These are phyloP conservation scores for Tetramorium simillimum DNA, from an alignment of 1,140 invertebrate species.

Conservation along the genomic window DNA sequence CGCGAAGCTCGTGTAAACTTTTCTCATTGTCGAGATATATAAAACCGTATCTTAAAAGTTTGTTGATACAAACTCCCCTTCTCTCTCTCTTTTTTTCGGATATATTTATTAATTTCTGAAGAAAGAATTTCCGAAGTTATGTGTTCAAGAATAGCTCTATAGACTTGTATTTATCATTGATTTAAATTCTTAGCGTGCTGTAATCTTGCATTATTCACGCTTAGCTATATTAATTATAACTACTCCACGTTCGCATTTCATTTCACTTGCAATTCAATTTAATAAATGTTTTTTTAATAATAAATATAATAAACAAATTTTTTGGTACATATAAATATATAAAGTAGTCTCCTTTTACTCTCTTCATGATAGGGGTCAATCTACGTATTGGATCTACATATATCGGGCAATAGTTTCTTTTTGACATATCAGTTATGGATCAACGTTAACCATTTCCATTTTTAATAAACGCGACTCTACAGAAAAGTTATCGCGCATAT, in stretches of 20 bases:
- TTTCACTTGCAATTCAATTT: not conserved
- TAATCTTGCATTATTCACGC: not conserved
- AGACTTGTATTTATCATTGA: not conserved
- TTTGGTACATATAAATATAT: not conserved
- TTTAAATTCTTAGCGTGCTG: not conserved
- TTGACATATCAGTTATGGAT: constrained; percentile 13
- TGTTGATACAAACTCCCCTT: not conserved
- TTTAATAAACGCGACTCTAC: not conserved
- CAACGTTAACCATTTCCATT: not conserved
- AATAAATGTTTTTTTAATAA: not conserved
- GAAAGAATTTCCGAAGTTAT: not conserved
- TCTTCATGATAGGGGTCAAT: not conserved
- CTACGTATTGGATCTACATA: not conserved
- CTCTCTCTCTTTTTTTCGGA: not conserved
- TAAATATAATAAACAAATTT: not conserved
- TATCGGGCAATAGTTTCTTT: not conserved
- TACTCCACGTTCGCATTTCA: too few species aligned
- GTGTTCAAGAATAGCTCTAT: not conserved
- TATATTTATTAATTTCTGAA: not conserved
- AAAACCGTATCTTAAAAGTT: not conserved
- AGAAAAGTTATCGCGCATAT: constrained; percentile 28
- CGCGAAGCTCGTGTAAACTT: constrained; percentile 27
- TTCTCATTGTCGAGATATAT: not conserved
- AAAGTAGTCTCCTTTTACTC: not conserved
- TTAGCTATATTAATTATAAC: too few species aligned